Conservation (phyloP, 2,113 vertebrate species). For the Dascyllus trimaculatus region DNA sequence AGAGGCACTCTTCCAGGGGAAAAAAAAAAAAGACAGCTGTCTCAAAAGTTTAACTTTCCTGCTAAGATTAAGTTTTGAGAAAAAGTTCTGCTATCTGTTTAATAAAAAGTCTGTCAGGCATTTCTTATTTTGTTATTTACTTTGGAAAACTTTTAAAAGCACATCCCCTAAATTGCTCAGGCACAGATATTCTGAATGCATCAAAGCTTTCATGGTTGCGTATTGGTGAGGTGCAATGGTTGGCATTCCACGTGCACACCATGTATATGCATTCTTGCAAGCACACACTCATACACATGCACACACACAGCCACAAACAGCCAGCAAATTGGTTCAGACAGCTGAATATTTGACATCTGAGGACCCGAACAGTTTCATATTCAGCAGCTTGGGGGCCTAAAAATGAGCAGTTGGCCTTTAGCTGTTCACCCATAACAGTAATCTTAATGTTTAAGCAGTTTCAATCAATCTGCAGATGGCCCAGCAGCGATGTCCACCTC, state of each 20-base stretch:
- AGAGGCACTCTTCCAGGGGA: conserved; percentile 61
- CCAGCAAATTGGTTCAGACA: conserved; percentile 74
- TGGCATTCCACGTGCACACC: conserved; percentile 64
- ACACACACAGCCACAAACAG: conserved; percentile 58
- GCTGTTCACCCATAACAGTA: conserved; percentile 75
- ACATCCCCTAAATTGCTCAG: conserved; percentile 74
- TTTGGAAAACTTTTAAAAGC: conserved; percentile 77
- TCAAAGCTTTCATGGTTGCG: conserved; percentile 74
- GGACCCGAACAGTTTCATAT: conserved; percentile 67
- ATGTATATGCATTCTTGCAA: conserved; percentile 36
- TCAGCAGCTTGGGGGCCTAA: conserved; percentile 54
- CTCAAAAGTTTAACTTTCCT: conserved; percentile 71
- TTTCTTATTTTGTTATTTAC: conserved; percentile 78
- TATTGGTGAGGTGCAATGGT: conserved; percentile 52
- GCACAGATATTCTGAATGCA: conserved; percentile 75
- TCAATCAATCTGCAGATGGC: conserved; percentile 62
- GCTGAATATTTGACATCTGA: conserved; percentile 80
- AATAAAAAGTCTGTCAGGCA: conserved; percentile 72
- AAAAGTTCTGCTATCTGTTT: conserved; percentile 67
- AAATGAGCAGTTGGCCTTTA: conserved; percentile 62
- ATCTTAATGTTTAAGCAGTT: conserved; percentile 79
- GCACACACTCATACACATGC: conserved; percentile 24
- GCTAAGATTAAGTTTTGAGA: conserved; percentile 61
- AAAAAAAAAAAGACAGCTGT: conserved; percentile 64
- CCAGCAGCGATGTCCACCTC: conserved; percentile 22